Percentiles rank a stretch among this genome's conserved stretches.
Conservation (phyloP, 2,797 vertebrate species). For the Chrosomus eos region DNA sequence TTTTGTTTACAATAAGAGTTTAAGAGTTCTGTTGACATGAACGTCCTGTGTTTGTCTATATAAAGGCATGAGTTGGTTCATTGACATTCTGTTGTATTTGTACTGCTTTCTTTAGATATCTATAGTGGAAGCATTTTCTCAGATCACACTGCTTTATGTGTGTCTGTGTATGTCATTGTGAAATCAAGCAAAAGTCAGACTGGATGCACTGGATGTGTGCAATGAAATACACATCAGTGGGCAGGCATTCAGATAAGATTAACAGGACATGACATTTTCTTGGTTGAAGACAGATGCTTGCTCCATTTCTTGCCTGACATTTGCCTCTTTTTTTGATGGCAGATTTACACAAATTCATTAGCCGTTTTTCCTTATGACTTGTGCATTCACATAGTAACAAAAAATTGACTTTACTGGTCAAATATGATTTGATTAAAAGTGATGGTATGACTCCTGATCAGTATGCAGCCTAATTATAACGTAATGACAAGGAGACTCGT, state of each 20-base stretch:
- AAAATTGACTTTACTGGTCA: constrained; percentile 6
- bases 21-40: constrained; percentile 25
- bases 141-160: background rate
- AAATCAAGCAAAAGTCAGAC: constrained; percentile 56
- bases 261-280: constrained; percentile 75
- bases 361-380: constrained; percentile 16
- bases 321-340: constrained; percentile 52
- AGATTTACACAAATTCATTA: constrained; percentile 38
- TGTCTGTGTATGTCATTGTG: constrained; percentile 40
- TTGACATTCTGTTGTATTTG: constrained; percentile 48
- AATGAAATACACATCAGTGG: constrained; percentile 74
- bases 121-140: constrained; percentile 3
- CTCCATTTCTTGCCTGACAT: constrained; percentile 66
- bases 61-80: constrained; percentile 42
- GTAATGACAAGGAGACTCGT: constrained; percentile 26
- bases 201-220: constrained; percentile 63
- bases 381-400: constrained; percentile 1
- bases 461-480: constrained; percentile 45
- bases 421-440: constrained; percentile 33
- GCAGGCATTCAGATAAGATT: constrained; percentile 74
- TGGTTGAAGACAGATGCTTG: constrained; percentile 74
- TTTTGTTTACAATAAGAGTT: constrained; percentile 23
- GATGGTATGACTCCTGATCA: constrained; percentile 34
- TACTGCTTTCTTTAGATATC: constrained; percentile 62
- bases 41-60: background rate